Percentiles rank a stretch among this genome's conserved stretches.
Conservation (phyloP, 1,140 invertebrate genomes). For the Prorops nasuta region DNA sequence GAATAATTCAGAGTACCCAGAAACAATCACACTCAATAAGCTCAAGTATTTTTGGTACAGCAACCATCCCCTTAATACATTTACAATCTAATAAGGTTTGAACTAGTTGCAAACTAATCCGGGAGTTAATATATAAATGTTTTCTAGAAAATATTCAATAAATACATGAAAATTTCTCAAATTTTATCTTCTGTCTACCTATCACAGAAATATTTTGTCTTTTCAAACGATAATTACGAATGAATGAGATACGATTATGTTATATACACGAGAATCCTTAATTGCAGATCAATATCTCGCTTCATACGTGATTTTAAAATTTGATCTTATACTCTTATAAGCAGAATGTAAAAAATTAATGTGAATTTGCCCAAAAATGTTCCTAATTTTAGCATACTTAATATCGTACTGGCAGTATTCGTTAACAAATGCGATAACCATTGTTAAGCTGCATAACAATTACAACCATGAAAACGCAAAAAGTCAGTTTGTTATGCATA, state of each 20-base stretch:
- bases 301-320: conserved; percentile 15
- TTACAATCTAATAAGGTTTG: no score
- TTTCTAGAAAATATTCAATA: conserved; percentile 26
- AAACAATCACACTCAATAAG: no score
- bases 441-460: conserved; percentile 37
- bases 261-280: conserved; percentile 17
- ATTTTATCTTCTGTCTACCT: conserved; percentile 33
- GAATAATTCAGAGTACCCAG: no score
- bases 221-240: conserved; percentile 28
- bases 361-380: no score
- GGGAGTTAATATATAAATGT: conserved; percentile 22
- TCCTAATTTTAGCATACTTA: conserved; percentile 23
- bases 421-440: conserved; percentile 39
- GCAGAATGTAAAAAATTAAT: no score
- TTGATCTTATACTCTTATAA: neutral
- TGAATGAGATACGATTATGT: conserved; percentile 11
- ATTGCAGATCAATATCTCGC: conserved; percentile 19
- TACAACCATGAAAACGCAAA: conserved; percentile 28
- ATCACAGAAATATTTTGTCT: conserved; percentile 46
- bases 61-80: no score
- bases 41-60: no score
- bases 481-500: conserved; percentile 21
- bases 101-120: no score
- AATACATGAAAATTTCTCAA: conserved; percentile 24
- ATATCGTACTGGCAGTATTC: conserved; percentile 45